These are phyloP conservation scores for Leptobrachium ailaonicum DNA, from an alignment of 2,113 vertebrate genomes.

Conservation along the genomic window DNA sequence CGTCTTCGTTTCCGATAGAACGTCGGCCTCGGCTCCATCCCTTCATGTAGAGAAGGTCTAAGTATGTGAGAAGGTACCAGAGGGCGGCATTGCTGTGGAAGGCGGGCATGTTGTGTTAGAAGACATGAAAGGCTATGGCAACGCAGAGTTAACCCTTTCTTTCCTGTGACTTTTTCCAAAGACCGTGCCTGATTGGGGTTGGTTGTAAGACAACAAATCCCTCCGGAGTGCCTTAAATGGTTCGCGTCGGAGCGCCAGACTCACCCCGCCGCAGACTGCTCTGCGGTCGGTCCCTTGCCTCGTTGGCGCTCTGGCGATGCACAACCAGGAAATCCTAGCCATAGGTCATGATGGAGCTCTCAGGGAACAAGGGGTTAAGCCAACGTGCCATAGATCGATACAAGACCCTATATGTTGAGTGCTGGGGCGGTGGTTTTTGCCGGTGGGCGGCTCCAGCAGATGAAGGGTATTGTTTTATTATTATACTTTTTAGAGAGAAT, in stretches of 20 bases:
- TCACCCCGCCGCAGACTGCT: background rate
- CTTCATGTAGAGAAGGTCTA: constrained; percentile 11
- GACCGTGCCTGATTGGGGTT: background rate
- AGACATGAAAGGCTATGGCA: constrained; percentile 6
- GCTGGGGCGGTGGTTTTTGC: background rate
- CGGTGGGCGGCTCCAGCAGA: background rate
- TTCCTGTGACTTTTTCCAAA: background rate
- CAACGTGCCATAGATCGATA: background rate
- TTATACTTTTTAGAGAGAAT: background rate
- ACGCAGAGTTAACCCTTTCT: background rate
- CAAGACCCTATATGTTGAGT: constrained; percentile 1
- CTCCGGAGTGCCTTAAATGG: background rate
- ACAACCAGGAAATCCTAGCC: background rate
- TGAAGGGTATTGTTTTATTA: background rate
- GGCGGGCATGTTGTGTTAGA: constrained; percentile 21
- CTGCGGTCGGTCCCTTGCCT: background rate
- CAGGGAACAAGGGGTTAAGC: constrained; percentile 1
- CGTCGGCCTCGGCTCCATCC: background rate
- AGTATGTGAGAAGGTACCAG: constrained; percentile 37
- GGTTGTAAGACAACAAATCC: background rate
- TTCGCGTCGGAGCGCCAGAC: background rate
- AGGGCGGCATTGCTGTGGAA: background rate
- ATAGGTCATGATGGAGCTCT: background rate
- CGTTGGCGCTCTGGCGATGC: background rate
- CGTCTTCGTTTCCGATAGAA: background rate